These are phyloP conservation scores for Poecilobothrus nobilitatus DNA, from an alignment of 2,888 invertebrate species.

Conservation along the genomic window DNA sequence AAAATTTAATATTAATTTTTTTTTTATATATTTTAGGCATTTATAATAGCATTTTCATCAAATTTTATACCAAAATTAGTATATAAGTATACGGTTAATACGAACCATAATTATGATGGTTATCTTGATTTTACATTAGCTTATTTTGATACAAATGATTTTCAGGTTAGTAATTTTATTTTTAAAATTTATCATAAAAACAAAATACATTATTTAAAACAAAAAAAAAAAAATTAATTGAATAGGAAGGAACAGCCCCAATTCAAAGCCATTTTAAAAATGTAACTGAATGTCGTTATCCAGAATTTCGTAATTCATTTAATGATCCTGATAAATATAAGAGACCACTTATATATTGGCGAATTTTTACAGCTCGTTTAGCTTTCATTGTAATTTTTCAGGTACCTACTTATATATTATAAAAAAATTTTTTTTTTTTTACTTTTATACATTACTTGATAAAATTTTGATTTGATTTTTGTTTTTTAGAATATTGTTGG, in stretches of 20 bases:
- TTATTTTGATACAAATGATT: constrained; percentile 56
- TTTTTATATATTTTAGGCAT: constrained; percentile 48
- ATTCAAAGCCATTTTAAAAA: constrained; percentile 34
- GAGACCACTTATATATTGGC: constrained; percentile 62
- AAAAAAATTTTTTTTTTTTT: neutral
- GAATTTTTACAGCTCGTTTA: constrained; percentile 60
- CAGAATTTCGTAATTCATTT: constrained; percentile 59
- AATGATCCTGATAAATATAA: constrained; percentile 51
- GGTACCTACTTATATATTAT: too few relatives aligned
- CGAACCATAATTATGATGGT: constrained; percentile 48
- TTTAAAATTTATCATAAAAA: neutral
- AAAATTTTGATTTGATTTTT: constrained; percentile 14
- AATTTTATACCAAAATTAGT: constrained; percentile 72
- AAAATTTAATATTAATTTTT: neutral
- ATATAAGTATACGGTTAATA: constrained; percentile 49
- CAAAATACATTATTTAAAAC: neutral
- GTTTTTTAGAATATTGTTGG: constrained; percentile 62
- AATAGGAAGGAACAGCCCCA: constrained; percentile 35
- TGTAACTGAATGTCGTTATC: constrained; percentile 51
- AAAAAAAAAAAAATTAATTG: constrained; percentile 17
- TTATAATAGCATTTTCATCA: constrained; percentile 77
- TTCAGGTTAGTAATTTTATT: constrained; percentile 34
- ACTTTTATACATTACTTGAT: neutral
- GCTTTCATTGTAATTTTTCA: constrained; percentile 70
- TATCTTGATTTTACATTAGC: constrained; percentile 64